Evolutionary conservation across 2,888 invertebrate genomes (phyloP).

Genomic region (Leucoma salicis): DNA sequence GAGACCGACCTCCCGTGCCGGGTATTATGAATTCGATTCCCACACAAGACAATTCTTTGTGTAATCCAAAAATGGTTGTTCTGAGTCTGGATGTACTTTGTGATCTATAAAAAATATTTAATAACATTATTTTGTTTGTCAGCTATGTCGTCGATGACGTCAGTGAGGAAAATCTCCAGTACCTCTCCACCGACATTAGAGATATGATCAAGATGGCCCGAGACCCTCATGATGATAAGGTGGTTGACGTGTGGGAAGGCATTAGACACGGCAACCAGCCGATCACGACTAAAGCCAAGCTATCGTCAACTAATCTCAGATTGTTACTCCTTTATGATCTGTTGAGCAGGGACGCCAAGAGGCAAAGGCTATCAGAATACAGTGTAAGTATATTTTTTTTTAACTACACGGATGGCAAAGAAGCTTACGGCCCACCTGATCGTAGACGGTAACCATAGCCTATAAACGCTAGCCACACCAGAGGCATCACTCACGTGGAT

Average conservation of each 20-base stretch:
- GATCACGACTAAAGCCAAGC: constrained; percentile 73
- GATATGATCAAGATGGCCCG: constrained; percentile 69
- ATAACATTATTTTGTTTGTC: background rate
- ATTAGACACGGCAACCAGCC: constrained; percentile 53
- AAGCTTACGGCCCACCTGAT: no score
- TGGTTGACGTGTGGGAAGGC: constrained; percentile 65
- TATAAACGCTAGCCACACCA: no score
- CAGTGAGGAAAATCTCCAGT: constrained; percentile 69
- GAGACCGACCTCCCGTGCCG: no score
- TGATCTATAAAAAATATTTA: no score
- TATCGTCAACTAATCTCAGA: constrained; percentile 82
- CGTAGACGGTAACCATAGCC: no score
- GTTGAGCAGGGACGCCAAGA: constrained; percentile 85
- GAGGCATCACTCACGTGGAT: no score
- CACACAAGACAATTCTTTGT: no score
- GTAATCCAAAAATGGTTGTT: no score
- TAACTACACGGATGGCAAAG: no score
- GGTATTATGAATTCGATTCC: no score
- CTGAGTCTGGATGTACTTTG: no score
- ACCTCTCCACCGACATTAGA: constrained; percentile 62
- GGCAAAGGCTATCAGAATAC: constrained; percentile 83
- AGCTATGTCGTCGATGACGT: constrained; percentile 39
- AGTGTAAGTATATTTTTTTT: constrained; percentile 66
- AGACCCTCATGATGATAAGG: constrained; percentile 57
- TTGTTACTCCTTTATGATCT: constrained; percentile 84